Evolutionary conservation across 2,888 invertebrate genomes (phyloP), one percentile per base, ranked within the genome.

Genomic region (Exocentrus adspersus): DNA sequence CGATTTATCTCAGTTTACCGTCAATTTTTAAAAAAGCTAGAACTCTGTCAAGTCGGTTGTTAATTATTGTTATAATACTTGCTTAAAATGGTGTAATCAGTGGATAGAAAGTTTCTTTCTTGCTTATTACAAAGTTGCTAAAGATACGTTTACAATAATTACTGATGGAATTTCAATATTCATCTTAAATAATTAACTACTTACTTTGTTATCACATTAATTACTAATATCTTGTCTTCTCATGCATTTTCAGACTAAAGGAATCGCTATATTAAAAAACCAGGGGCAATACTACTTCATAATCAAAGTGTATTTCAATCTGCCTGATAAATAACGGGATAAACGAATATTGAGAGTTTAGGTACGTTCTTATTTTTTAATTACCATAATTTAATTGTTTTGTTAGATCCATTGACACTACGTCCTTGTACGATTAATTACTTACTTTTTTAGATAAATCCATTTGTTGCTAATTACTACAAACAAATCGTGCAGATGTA

Each of bases 371-470:
- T 37, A 59, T 28, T 37, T 21, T 6, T 24, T 59, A 51, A 59
- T 59, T 20, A 14, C 21, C 17, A 58, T 28, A n/a, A n/a, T n/a
- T n/a, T n/a, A n/a, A n/a, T 58, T 37, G 12, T 56, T 52, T 32
- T 21, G n/a, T 58, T 48, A 30, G 16, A 24, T 58, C 9, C 12
- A 48, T 21, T 24, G 17, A 9, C 28, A 41, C 48, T 28, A 14
- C 28, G 53, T 53, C 52, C 54, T 48, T 60, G 63, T 30, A 60
- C 60, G 61, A 60, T 56, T 54, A 64, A 64, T 64, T 43, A 32
- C 60, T 46, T 42, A 51, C 16, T 17, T 51, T 64, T 64, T 48
- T 52, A 64, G 64, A 64, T 60, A 56, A 50, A 30, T 17, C 28
- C 32, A 64, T 51, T 60, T 56, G 57, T 28, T 21, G 50, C 52